A percentile compares a stretch with the other conserved stretches of the same genome.
Conservation (phyloP, 2,113 vertebrate genomes). For the Gymnogyps californianus region DNA sequence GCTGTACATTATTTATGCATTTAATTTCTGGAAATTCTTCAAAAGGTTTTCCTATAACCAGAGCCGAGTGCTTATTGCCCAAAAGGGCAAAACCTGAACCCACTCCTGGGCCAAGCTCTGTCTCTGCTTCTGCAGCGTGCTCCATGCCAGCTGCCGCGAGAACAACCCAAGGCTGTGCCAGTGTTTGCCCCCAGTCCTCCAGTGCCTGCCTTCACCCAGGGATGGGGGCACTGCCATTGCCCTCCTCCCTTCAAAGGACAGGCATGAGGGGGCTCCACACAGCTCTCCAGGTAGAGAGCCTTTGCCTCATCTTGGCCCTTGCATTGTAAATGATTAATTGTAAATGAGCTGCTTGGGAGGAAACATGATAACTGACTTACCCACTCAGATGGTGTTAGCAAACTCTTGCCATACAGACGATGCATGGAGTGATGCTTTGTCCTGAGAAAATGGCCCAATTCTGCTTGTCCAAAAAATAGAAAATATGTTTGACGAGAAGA, state of each 20-base stretch:
- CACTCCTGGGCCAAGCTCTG: fast-evolving
- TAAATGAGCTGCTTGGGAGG: background rate
- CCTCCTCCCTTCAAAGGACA: fast-evolving
- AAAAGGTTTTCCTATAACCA: background rate
- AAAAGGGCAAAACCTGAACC: background rate
- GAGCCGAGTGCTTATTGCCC: background rate
- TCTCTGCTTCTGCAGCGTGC: background rate
- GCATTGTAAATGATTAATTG: background rate
- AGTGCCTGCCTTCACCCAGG: background rate
- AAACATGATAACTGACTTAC: background rate
- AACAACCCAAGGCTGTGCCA: background rate
- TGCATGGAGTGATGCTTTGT: background rate
- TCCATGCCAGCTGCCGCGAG: background rate
- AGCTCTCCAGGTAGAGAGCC: background rate
- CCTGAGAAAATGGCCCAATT: background rate
- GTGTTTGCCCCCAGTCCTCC: fast-evolving
- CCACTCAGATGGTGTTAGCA: fast-evolving
- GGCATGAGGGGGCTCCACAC: fast-evolving
- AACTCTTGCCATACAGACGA: fast-evolving
- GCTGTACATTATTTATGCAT: background rate
- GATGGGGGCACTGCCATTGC: background rate
- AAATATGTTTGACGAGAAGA: background rate
- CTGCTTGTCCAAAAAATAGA: background rate
- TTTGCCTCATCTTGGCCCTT: background rate
- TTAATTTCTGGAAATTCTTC: background rate